A percentile compares a stretch with the other conserved stretches of the same genome.
phyloP scores from a whole-genome alignment of 2,888 invertebrate species.

The Himalopsyche kuldschensis region DNA sequence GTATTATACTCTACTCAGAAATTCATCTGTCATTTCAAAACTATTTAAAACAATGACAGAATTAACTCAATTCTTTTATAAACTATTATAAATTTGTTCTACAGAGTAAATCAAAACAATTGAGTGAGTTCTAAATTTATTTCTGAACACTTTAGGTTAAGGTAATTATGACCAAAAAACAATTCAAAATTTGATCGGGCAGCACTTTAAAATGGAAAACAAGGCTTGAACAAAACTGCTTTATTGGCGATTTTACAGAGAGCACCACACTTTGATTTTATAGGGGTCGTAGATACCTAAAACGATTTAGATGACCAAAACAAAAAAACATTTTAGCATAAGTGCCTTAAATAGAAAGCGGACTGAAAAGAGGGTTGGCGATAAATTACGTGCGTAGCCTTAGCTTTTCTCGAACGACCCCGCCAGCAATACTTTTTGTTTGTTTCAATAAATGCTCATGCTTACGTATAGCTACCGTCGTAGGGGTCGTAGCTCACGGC shows the following conservation, averaged over 20 bases:
- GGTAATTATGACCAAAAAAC: not conserved
- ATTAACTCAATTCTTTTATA: no score
- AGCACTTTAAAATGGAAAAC: not conserved
- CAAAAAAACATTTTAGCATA: not conserved
- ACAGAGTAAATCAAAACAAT: no score
- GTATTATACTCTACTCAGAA: no score
- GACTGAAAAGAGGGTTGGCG: not conserved
- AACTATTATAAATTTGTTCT: no score
- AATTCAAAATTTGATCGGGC: not conserved
- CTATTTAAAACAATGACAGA: no score
- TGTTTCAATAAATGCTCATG: not conserved
- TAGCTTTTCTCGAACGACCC: not conserved
- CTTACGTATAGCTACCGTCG: no score
- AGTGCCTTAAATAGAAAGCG: not conserved
- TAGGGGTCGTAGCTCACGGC: no score
- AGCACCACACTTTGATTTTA: not conserved
- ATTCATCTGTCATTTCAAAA: no score
- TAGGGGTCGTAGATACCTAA: not conserved
- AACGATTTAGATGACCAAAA: not conserved
- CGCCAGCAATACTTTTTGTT: not conserved
- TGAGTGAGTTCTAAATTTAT: no score
- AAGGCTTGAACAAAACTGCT: not conserved
- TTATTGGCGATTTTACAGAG: not conserved
- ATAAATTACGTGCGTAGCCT: not conserved
- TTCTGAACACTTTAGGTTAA: no score